Evolutionary conservation across 1,140 invertebrate species (phyloP), one percentile per base, ranked within the genome.

Genomic region (Lysiphlebus fabarum): DNA sequence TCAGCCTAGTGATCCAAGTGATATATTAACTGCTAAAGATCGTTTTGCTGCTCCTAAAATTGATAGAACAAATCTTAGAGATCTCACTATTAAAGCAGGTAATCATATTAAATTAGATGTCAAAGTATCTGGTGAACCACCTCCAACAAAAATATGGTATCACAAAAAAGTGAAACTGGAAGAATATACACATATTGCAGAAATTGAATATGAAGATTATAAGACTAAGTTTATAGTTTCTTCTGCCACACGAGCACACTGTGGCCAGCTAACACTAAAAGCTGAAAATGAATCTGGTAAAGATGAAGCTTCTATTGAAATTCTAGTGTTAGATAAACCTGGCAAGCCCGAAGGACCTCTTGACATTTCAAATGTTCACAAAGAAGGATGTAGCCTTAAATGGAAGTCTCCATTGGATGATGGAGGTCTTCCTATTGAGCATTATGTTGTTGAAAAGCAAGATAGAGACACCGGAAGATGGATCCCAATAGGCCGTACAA

Each of bases 391-490:
- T 70, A 92, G 86, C 5, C 81, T 99, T 1, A 90, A 94, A 77
- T 99, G 96, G 96, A 93, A 95, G 71, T 87, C 92, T 63, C 96
- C 96, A 17, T 78, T 86, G 57, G 90, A 94, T 75, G 93, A 97
- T 81, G 95, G 95, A 54, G 95, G 95, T 58, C 85, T 87, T 7
- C 93, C 94, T 4, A 87, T 98, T 62, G 92, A 95, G 62, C 87
- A 92, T 71, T 98, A 97, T 71, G 82, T 91, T 45, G 90, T 98
- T 12, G 95, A 97, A 72, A 96, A 96, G 75, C 85, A 93, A 77
- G 92, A 95, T 68, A 85, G 86, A 0, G 89, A 91, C 59, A 89
- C 87, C 4, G 90, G 91, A 3, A 84, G 91, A 50, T 95, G 92
- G 92, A 81, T 94, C 43, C 90, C 90, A 2, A 88, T 88, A 56